phyloP scores from a whole-genome alignment of 2,888 invertebrate species.

The Meloe dianella region DNA sequence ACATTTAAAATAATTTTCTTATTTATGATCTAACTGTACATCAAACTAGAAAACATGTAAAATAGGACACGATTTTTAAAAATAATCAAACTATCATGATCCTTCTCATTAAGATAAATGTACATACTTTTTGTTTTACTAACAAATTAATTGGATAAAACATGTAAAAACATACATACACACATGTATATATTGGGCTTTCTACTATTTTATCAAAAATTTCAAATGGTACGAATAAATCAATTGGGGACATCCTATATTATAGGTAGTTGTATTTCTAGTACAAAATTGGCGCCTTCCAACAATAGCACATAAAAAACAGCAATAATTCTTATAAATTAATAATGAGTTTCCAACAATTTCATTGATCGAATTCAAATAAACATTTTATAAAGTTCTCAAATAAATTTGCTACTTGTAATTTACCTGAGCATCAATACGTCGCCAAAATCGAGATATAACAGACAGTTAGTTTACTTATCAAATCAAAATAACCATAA shows the following conservation, averaged over 20 bases:
- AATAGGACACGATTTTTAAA: background rate
- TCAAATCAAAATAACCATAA: conserved; percentile 11
- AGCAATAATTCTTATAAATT: background rate
- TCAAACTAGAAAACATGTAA: background rate
- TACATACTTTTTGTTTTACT: too few species aligned
- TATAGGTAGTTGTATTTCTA: background rate
- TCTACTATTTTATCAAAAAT: too few species aligned
- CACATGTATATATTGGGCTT: too few species aligned
- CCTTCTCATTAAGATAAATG: too few species aligned
- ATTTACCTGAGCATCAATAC: conserved; percentile 44
- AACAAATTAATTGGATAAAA: too few species aligned
- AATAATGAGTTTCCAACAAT: too few species aligned
- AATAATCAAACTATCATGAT: background rate
- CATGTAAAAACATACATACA: too few species aligned
- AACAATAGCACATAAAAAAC: background rate
- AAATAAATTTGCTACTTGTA: background rate
- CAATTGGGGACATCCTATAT: background rate
- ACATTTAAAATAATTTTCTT: too few species aligned
- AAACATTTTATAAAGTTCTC: too few species aligned
- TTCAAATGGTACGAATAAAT: background rate
- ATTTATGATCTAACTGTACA: background rate
- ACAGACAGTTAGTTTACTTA: conserved; percentile 17
- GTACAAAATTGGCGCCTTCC: conserved; percentile 10
- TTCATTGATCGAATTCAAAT: too few species aligned
- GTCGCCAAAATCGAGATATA: conserved; percentile 16